Conservation (phyloP, 2,888 invertebrate species). For the Coelopa pilipes region DNA sequence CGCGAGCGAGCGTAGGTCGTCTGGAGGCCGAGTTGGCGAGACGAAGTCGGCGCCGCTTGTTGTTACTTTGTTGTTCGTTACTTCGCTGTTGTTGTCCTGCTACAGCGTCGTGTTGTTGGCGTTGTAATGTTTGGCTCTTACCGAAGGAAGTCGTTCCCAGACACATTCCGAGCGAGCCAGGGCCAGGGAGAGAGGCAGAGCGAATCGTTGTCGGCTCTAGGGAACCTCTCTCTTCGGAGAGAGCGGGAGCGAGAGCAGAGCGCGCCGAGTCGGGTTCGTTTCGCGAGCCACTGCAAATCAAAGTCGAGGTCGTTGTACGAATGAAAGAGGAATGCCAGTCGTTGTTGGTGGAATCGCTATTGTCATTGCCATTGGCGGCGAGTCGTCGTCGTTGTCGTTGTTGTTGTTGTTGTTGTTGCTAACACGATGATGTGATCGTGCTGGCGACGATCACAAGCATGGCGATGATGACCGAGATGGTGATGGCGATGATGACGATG, state of each 20-base stretch:
- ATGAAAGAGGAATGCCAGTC: constrained; percentile 61
- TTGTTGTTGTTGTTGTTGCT: constrained; percentile 45
- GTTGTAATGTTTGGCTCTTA: constrained; percentile 33
- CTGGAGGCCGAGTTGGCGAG: constrained; percentile 59
- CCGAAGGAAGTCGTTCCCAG: constrained; percentile 34
- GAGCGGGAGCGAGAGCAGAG: background rate
- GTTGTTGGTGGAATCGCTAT: constrained; percentile 46
- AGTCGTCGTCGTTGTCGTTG: constrained; percentile 38
- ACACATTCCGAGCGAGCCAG: background rate
- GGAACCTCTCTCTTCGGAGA: background rate
- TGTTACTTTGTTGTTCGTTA: background rate
- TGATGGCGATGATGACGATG: background rate
- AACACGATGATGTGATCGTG: constrained; percentile 37
- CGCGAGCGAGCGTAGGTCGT: constrained; percentile 58
- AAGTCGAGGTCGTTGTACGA: constrained; percentile 66
- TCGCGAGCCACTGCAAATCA: constrained; percentile 60
- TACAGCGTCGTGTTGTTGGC: constrained; percentile 25
- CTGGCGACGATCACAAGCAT: constrained; percentile 8
- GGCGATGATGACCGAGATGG: background rate
- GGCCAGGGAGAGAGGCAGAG: background rate
- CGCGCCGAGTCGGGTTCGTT: constrained; percentile 34
- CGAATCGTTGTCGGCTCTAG: background rate
- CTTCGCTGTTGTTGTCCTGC: too few species aligned
- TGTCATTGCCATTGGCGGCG: constrained; percentile 10
- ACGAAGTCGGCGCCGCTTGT: background rate